Percentiles rank a stretch among this genome's conserved stretches.
Conservation (phyloP, 2,888 invertebrate genomes). For the Phyto melanocephala region DNA sequence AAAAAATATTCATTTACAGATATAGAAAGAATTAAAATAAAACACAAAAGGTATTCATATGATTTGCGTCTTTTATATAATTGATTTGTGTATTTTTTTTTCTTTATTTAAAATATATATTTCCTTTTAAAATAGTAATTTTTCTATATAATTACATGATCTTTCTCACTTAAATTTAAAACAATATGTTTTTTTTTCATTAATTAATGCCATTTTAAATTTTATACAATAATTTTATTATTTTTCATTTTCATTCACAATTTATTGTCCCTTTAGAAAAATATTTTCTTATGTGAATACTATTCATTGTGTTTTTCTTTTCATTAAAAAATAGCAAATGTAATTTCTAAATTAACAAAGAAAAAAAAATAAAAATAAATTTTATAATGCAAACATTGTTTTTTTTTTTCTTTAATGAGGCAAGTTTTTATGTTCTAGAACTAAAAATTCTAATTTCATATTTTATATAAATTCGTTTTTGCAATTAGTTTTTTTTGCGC, state of each 20-base stretch:
- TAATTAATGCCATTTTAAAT: constrained; percentile 16
- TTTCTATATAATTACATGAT: constrained; percentile 15
- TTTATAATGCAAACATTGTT: too few relatives aligned
- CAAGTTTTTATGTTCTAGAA: too few relatives aligned
- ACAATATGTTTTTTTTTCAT: constrained; percentile 40
- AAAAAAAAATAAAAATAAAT: too few relatives aligned
- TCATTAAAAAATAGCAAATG: constrained; percentile 20
- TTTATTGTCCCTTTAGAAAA: constrained; percentile 61
- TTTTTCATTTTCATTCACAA: constrained; percentile 10
- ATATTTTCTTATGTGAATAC: constrained; percentile 25
- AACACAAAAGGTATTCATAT: constrained; percentile 17
- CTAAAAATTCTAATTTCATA: too few relatives aligned
- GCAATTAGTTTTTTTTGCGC: too few relatives aligned
- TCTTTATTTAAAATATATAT: constrained; percentile 54
- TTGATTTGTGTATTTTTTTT: constrained; percentile 34
- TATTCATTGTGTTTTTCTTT: background rate
- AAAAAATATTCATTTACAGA: too few relatives aligned
- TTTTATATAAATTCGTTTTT: too few relatives aligned
- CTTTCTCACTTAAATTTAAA: constrained; percentile 38
- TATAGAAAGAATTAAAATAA: background rate
- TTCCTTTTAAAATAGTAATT: constrained; percentile 35
- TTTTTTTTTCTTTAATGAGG: too few relatives aligned
- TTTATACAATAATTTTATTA: constrained; percentile 24
- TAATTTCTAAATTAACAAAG: too few relatives aligned
- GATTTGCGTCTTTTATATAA: constrained; percentile 56